Conservation (phyloP, 2,113 vertebrate species). For the Struthidea cinerea region DNA sequence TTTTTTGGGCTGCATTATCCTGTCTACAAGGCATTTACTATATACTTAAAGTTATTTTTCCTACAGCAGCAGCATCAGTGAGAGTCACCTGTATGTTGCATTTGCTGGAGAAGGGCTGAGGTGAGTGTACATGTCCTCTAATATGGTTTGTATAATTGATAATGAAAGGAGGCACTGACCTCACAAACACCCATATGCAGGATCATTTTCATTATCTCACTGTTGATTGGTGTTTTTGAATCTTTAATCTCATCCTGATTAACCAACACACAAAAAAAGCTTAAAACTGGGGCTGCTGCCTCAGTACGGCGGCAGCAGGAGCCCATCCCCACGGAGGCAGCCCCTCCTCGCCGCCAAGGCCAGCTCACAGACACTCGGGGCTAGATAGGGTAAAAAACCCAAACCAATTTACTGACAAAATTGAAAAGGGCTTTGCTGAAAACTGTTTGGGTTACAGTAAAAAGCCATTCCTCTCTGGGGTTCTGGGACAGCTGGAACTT, state of each 20-base stretch:
- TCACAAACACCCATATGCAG: not conserved
- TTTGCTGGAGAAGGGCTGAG: not conserved
- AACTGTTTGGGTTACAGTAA: slow-evolving; percentile 8
- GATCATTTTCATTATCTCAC: not conserved
- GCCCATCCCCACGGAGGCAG: accelerated
- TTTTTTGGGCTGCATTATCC: not conserved
- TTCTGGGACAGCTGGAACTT: slow-evolving; percentile 46
- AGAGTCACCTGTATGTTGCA: not conserved
- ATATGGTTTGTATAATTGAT: not conserved
- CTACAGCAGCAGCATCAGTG: not conserved
- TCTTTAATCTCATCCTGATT: not conserved
- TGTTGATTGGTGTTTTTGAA: not conserved
- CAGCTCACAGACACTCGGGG: accelerated
- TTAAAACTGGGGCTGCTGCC: accelerated
- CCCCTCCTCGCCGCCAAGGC: accelerated
- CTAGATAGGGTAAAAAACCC: not conserved
- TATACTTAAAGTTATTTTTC: not conserved
- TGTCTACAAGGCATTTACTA: accelerated
- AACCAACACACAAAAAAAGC: not conserved
- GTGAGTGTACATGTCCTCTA: accelerated
- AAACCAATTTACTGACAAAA: not conserved
- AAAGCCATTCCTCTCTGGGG: not conserved
- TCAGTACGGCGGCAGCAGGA: accelerated
- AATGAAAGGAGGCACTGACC: not conserved
- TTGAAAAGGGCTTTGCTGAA: not conserved